A percentile compares a stretch with the other conserved stretches of the same genome.
These are phyloP conservation scores for rat (Rattus norvegicus) DNA, from an alignment of 2,113 vertebrate genomes.

Conservation along the genomic window DNA sequence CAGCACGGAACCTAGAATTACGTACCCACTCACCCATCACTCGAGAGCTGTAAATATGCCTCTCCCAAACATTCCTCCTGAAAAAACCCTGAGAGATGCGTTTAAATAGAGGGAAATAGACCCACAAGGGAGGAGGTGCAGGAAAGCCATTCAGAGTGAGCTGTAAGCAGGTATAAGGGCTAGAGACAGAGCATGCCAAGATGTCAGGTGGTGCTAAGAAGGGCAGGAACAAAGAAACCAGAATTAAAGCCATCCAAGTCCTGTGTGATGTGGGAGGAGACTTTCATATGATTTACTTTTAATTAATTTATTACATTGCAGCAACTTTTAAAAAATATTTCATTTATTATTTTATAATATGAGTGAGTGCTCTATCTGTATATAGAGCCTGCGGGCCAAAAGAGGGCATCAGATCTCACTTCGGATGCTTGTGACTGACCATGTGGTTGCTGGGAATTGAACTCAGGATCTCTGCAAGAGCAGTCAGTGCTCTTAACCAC, in stretches of 20 bases:
- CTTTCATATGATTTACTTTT: neutral
- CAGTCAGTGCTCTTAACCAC: no score
- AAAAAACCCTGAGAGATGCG: neutral
- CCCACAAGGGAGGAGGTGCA: neutral
- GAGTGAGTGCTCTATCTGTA: no score
- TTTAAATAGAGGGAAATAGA: conserved; percentile 26
- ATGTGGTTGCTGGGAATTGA: no score
- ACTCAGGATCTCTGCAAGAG: no score
- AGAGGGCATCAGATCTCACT: no score
- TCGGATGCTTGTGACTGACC: no score
- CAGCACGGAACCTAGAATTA: conserved; percentile 27
- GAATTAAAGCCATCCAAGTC: neutral
- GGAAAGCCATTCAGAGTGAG: neutral
- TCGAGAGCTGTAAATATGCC: conserved; percentile 13
- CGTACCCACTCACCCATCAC: neutral
- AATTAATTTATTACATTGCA: neutral
- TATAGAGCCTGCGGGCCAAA: no score
- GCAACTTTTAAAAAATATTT: neutral
- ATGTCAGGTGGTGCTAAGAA: neutral
- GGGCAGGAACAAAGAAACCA: neutral
- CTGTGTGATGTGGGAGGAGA: neutral
- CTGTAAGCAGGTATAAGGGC: neutral
- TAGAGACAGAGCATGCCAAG: neutral
- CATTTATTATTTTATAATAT: no score
- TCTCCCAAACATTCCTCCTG: neutral